Conservation (phyloP, 35 echinoderm and acorn worm genomes). For the Anneissia japonica region DNA sequence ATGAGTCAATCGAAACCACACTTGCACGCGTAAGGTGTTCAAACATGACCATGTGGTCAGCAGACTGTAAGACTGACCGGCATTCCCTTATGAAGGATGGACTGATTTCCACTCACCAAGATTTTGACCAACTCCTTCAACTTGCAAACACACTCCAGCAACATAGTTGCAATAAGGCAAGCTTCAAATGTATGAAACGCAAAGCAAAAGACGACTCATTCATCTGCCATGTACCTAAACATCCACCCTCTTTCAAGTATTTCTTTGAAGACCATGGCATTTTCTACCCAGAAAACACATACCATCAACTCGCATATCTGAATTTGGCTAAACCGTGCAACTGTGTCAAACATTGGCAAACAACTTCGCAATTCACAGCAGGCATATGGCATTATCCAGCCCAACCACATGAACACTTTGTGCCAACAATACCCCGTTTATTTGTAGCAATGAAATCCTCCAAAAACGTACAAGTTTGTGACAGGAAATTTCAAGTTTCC, state of each 20-base stretch:
- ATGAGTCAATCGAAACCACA: not conserved
- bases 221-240: not conserved
- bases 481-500: conserved; percentile 9
- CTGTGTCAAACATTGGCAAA: no score
- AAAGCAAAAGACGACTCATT: not conserved
- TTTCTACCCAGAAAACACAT: no score
- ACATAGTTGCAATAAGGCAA: not conserved
- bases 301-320: no score
- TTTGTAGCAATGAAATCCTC: no score
- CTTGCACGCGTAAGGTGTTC: not conserved
- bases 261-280: not conserved
- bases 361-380: no score
- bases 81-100: not conserved
- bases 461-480: not conserved
- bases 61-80: not conserved
- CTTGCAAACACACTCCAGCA: not conserved
- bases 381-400: no score
- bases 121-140: not conserved
- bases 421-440: no score
- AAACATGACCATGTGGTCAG: not conserved
- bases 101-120: not conserved
- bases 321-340: no score
- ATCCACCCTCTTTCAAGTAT: not conserved
- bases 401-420: no score
- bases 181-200: not conserved